Conservation (phyloP, 2,113 vertebrate genomes). For the Crotalus viridis region DNA sequence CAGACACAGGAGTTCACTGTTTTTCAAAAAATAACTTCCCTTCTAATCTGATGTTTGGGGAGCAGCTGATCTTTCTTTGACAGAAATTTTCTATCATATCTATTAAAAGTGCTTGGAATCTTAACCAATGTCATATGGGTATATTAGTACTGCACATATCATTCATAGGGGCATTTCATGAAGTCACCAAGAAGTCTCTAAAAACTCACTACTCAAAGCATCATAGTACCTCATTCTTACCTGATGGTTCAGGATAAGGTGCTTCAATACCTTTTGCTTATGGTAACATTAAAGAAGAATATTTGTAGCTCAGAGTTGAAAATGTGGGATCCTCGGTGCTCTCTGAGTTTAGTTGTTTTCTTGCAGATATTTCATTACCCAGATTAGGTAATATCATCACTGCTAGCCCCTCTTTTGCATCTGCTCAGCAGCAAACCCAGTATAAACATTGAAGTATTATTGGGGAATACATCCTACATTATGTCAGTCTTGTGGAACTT, state of each 20-base stretch:
- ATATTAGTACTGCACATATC: too few relatives aligned
- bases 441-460: not conserved
- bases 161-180: not conserved
- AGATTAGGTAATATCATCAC: too few relatives aligned
- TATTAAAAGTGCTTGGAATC: not conserved
- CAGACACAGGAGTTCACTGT: not conserved
- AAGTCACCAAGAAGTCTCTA: not conserved
- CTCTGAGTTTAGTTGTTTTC: not conserved
- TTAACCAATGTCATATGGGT: too few relatives aligned
- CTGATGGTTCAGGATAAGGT: not conserved
- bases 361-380: too few relatives aligned
- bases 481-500: constrained; percentile 40
- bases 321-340: not conserved
- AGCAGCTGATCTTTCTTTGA: constrained; percentile 8
- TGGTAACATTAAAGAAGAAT: not conserved
- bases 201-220: not conserved
- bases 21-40: not conserved
- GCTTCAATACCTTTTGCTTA: not conserved
- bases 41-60: not conserved
- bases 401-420: not conserved
- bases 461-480: not conserved
- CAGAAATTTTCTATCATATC: not conserved
- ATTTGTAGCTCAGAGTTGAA: not conserved
- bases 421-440: not conserved
- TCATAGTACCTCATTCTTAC: not conserved